Conservation (phyloP, 2,113 vertebrate genomes). For the Telmatochromis brichardi region DNA sequence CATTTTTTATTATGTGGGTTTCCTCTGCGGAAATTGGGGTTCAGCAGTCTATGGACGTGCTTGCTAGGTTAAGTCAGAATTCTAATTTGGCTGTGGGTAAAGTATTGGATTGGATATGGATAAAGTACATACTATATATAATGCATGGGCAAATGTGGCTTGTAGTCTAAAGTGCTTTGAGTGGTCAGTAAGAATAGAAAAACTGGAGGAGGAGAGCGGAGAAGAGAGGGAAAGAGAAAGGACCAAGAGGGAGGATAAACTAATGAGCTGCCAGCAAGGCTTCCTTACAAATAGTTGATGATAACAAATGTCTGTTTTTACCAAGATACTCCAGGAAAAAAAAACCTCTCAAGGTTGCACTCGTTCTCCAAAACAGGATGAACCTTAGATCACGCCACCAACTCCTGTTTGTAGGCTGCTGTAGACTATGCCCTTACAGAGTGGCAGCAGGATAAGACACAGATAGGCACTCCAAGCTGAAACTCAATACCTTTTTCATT, state of each 20-base stretch:
- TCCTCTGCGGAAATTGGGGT: background rate
- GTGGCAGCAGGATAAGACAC: constrained; percentile 60
- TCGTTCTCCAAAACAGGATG: constrained; percentile 73
- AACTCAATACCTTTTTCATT: background rate
- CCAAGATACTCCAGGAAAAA: constrained; percentile 52
- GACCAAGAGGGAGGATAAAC: constrained; percentile 13
- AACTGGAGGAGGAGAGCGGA: background rate
- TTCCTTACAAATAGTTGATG: constrained; percentile 39
- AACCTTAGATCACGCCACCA: constrained; percentile 37
- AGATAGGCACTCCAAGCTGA: constrained; percentile 11
- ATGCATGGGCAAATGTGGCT: background rate
- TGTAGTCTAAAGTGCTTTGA: background rate
- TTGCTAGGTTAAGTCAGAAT: background rate
- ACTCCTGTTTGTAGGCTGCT: constrained; percentile 57
- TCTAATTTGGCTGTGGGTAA: background rate
- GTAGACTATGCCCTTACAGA: constrained; percentile 40
- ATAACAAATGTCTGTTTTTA: constrained; percentile 64
- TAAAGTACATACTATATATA: background rate
- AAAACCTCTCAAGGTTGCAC: constrained; percentile 66
- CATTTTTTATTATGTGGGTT: background rate
- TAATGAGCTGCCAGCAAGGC: constrained; percentile 36
- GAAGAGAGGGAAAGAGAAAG: background rate
- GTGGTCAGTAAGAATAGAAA: background rate
- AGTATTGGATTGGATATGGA: background rate
- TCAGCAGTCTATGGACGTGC: background rate